Evolutionary conservation across 2,797 vertebrate genomes (phyloP).

Genomic region (Leptatherina wallacei): DNA sequence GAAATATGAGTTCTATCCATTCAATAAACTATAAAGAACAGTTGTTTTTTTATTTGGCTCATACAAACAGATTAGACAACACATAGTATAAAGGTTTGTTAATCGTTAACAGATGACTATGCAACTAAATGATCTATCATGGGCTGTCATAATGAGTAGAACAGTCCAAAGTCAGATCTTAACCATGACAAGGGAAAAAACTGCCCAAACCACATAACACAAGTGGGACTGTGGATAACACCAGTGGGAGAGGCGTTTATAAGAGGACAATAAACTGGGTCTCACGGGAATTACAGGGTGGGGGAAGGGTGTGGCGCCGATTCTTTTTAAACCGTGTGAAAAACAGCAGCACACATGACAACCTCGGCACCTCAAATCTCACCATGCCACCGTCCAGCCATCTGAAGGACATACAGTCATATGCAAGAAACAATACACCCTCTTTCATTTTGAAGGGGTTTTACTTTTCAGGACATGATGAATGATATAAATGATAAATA

Average conservation of each 20-base stretch:
- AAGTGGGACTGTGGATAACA: slow-evolving; percentile 63
- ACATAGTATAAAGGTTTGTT: slow-evolving; percentile 26
- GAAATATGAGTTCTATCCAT: rapidly evolving
- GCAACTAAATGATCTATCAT: slow-evolving; percentile 33
- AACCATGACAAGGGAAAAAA: slow-evolving; percentile 41
- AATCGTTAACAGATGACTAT: slow-evolving; percentile 47
- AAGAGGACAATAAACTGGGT: slow-evolving; percentile 74
- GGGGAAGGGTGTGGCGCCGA: slow-evolving; percentile 65
- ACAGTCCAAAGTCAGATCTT: slow-evolving; percentile 48
- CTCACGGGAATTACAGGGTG: slow-evolving; percentile 70
- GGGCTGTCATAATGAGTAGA: slow-evolving; percentile 49
- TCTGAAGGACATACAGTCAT: not conserved
- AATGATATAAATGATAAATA: not conserved
- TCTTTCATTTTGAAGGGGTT: not conserved
- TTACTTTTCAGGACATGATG: not conserved
- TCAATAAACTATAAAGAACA: not conserved
- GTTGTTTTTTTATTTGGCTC: slow-evolving; percentile 10
- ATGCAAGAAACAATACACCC: not conserved
- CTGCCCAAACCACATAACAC: slow-evolving; percentile 59
- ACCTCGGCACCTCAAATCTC: slow-evolving; percentile 45
- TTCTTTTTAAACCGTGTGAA: slow-evolving; percentile 56
- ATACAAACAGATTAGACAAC: slow-evolving; percentile 9
- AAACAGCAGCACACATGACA: slow-evolving; percentile 49
- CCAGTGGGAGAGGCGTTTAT: slow-evolving; percentile 68
- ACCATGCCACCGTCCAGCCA: slow-evolving; percentile 16